Evolutionary conservation across 2,888 invertebrate species (phyloP).

Genomic region (Xestoiulus laeticollis): DNA sequence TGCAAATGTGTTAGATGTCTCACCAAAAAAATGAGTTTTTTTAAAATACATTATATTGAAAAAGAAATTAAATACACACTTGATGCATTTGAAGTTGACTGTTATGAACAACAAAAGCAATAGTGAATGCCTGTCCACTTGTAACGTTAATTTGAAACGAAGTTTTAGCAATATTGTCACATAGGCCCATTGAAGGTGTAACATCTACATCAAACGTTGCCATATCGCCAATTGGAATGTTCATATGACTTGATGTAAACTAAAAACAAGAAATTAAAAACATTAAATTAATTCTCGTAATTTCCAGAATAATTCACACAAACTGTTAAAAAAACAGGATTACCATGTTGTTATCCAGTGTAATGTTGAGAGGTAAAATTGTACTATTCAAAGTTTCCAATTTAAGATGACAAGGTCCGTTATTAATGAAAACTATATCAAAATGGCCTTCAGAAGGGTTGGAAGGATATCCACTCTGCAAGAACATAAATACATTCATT

Average conservation of each 20-base stretch:
- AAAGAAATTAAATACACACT: neutral
- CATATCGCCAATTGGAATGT: neutral
- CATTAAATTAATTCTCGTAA: neutral
- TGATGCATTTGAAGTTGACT: neutral
- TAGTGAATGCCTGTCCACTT: neutral
- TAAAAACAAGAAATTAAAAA: neutral
- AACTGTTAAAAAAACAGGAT: neutral
- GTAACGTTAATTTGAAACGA: neutral
- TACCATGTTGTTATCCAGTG: neutral
- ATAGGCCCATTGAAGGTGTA: neutral
- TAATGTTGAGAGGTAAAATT: neutral
- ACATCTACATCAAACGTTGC: neutral
- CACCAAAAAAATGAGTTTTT: too few relatives aligned
- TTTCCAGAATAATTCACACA: neutral
- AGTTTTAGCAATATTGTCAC: neutral
- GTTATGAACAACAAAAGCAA: neutral
- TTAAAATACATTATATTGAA: neutral
- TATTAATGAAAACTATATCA: constrained; percentile 42
- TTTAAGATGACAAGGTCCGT: neutral
- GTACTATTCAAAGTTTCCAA: neutral
- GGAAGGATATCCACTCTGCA: constrained; percentile 27
- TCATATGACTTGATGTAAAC: neutral
- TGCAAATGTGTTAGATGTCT: too few relatives aligned
- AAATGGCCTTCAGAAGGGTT: constrained; percentile 10
- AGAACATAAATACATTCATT: neutral